Evolutionary conservation across 2,888 invertebrate genomes (phyloP).

Genomic region (Xestia sexstrigata): DNA sequence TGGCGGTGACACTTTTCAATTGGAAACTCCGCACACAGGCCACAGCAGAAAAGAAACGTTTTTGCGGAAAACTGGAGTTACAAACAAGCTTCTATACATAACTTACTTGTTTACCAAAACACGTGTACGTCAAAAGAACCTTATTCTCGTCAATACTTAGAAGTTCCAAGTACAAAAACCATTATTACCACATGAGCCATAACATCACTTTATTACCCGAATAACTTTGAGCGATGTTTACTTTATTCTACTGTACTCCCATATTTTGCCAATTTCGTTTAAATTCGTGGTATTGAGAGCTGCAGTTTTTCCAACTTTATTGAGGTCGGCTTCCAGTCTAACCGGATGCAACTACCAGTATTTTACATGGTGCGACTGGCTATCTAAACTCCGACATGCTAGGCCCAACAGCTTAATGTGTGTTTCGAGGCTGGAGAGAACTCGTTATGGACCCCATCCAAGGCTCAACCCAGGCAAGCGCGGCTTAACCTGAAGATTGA

Average conservation of each 20-base stretch:
- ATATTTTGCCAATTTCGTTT: too few relatives aligned
- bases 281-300: not conserved
- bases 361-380: not conserved
- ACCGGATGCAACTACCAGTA: too few relatives aligned
- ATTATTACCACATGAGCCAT: conserved; percentile 10
- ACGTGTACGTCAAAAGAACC: not conserved
- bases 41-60: conserved; percentile 32
- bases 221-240: not conserved
- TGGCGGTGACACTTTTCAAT: conserved; percentile 58
- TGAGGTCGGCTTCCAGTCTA: too few relatives aligned
- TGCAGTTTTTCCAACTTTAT: not conserved
- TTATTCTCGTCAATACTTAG: conserved; percentile 12
- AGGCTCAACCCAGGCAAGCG: not conserved
- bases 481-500: not conserved
- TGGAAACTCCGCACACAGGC: conserved; percentile 45
- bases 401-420: not conserved
- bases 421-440: not conserved
- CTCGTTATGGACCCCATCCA: not conserved
- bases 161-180: conserved; percentile 1
- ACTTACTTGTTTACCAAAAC: conserved; percentile 11
- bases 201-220: not conserved
- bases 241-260: too few relatives aligned
- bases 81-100: not conserved
- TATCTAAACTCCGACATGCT: not conserved
- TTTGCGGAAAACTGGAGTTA: conserved; percentile 15